These are phyloP conservation scores for Cyclura pinguis DNA, from an alignment of 2,797 vertebrate genomes.

Conservation along the genomic window DNA sequence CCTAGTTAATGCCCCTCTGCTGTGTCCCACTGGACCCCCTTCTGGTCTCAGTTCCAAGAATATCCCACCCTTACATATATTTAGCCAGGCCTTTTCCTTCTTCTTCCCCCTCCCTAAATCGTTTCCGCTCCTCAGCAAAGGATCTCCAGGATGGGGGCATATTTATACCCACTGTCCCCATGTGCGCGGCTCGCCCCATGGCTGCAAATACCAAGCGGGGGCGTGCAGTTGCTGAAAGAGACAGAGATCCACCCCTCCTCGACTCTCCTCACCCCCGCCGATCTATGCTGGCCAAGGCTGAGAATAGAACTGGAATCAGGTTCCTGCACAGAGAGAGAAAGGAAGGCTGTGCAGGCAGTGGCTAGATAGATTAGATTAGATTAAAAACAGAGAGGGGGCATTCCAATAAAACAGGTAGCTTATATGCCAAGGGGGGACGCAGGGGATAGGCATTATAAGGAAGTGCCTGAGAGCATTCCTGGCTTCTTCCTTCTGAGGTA, in stretches of 20 bases:
- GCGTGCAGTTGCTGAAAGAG: conserved; percentile 18
- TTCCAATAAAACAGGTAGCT: not conserved
- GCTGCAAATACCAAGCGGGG: conserved; percentile 36
- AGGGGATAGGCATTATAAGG: not conserved
- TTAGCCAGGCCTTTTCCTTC: not conserved
- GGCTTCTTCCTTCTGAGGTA: not conserved
- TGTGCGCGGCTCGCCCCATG: not conserved
- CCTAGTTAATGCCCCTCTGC: not conserved
- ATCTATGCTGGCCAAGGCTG: conserved; percentile 31
- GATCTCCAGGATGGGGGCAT: not conserved
- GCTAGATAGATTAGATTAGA: not conserved
- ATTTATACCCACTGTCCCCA: conserved; percentile 33
- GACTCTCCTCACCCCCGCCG: not conserved
- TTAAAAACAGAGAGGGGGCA: not conserved
- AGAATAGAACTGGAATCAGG: conserved; percentile 50
- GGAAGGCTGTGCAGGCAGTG: conserved; percentile 8
- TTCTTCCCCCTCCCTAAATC: not conserved
- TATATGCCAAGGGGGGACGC: not conserved
- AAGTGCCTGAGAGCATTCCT: not conserved
- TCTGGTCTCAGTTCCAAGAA: conserved; percentile 30
- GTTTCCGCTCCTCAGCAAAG: conserved; percentile 24
- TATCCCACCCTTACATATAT: conserved; percentile 1
- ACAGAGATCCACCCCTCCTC: not conserved
- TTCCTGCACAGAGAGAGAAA: conserved; percentile 12
- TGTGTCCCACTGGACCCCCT: not conserved